Evolutionary conservation across 1,140 invertebrate genomes (phyloP).

Genomic region (Drosophila busckii): DNA sequence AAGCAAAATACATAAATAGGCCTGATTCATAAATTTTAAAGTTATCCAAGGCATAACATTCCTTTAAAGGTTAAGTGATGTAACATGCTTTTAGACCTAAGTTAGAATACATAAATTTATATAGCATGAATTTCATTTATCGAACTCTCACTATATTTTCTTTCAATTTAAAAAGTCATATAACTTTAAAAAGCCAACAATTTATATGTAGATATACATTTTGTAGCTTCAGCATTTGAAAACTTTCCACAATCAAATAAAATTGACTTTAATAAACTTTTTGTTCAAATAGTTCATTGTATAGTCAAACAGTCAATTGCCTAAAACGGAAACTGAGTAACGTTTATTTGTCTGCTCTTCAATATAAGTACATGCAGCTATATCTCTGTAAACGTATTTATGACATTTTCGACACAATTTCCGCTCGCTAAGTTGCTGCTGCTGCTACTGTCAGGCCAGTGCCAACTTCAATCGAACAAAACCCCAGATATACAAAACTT

Average conservation of each 20-base stretch:
- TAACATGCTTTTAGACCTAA: no score
- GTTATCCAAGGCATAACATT: no score
- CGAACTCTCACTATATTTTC: no score
- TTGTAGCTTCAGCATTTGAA: neutral
- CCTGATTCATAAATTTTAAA: no score
- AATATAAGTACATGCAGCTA: conserved; percentile 9
- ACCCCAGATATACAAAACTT: conserved; percentile 25
- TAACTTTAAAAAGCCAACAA: no score
- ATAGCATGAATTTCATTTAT: no score
- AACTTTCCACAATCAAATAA: conserved; percentile 35
- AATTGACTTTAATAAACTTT: conserved; percentile 45
- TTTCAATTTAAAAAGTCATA: no score
- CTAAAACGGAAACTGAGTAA: conserved; percentile 63
- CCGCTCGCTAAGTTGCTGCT: conserved; percentile 15
- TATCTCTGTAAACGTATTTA: conserved; percentile 10
- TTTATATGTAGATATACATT: conserved; percentile 7
- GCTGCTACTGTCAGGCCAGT: no score
- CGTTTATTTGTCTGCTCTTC: conserved; percentile 43
- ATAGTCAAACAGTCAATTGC: conserved; percentile 10
- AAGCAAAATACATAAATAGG: no score
- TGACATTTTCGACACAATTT: conserved; percentile 51
- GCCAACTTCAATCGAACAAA: conserved; percentile 38
- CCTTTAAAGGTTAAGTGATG: no score
- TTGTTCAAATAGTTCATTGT: conserved; percentile 25
- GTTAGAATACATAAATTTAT: no score